phyloP scores from a whole-genome alignment of 2,113 vertebrate species.

The Carassius gibelio region DNA sequence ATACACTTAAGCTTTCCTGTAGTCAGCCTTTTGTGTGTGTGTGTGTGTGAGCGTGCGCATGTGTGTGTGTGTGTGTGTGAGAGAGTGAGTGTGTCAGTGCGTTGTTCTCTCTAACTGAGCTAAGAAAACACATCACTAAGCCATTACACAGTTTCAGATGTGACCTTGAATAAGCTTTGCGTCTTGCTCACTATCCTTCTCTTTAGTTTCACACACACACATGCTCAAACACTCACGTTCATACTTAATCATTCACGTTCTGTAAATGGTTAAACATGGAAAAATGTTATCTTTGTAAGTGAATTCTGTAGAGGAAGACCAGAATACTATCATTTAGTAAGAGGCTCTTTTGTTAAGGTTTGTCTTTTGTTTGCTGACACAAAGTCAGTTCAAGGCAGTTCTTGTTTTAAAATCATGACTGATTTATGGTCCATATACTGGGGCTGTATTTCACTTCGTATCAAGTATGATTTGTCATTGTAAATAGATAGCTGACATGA shows the following conservation, averaged over 20 bases:
- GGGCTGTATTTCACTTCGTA: background rate
- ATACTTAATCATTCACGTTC: slow-evolving; percentile 15
- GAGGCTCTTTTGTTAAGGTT: slow-evolving; percentile 32
- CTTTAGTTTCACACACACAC: background rate
- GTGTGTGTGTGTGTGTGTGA: slow-evolving; percentile 19
- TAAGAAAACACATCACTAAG: slow-evolving; percentile 15
- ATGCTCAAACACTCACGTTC: background rate
- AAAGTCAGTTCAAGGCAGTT: background rate
- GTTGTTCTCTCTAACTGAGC: slow-evolving; percentile 32
- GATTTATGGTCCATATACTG: background rate
- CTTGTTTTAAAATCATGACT: background rate
- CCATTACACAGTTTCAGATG: slow-evolving; percentile 32
- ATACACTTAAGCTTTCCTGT: slow-evolving; percentile 38
- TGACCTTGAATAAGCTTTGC: slow-evolving; percentile 29
- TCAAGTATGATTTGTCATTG: slow-evolving; percentile 13
- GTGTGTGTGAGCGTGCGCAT: slow-evolving; percentile 21
- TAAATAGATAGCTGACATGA: background rate
- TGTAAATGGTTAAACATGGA: background rate
- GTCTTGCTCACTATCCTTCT: background rate
- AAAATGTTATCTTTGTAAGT: slow-evolving; percentile 15
- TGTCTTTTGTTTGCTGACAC: slow-evolving; percentile 13
- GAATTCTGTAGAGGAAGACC: background rate
- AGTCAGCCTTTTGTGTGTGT: slow-evolving; percentile 31
- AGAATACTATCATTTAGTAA: slow-evolving; percentile 34
- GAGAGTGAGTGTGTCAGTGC: slow-evolving; percentile 1